Conservation (phyloP, 2,113 vertebrate species). For the Emydura subglobosa region DNA sequence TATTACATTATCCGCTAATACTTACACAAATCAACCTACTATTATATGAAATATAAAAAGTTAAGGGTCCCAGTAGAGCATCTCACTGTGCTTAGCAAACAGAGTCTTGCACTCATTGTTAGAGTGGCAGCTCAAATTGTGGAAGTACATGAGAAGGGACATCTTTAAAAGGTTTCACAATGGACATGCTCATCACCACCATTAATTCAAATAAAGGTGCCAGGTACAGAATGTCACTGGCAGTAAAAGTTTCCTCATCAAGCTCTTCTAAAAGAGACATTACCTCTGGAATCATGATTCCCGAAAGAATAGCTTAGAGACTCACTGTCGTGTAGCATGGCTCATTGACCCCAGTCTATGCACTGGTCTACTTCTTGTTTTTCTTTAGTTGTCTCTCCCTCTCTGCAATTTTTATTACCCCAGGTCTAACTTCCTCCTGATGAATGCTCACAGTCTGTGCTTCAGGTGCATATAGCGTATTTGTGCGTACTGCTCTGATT, state of each 20-base stretch:
- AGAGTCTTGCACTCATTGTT: not conserved
- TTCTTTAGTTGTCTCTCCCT: slow-evolving; percentile 13
- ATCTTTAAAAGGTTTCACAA: not conserved
- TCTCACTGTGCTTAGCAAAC: not conserved
- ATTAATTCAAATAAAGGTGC: not conserved
- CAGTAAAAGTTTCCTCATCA: not conserved
- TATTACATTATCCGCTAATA: not conserved
- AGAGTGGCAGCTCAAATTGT: not conserved
- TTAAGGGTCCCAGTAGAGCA: not conserved
- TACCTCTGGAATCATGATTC: not conserved
- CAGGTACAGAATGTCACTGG: not conserved
- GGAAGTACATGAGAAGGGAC: no score
- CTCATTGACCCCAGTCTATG: not conserved
- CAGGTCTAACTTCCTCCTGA: not conserved
- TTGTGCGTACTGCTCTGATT: slow-evolving; percentile 7
- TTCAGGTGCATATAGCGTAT: not conserved
- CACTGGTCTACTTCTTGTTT: not conserved
- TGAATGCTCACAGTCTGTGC: not conserved
- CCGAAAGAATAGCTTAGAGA: not conserved
- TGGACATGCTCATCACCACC: not conserved
- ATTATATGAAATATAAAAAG: not conserved
- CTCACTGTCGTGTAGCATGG: not conserved
- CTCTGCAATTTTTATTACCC: not conserved
- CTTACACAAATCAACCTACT: not conserved
- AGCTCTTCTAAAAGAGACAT: rapidly evolving